A percentile compares a stretch with the other conserved stretches of the same genome.
phyloP scores from a whole-genome alignment of 2,888 invertebrate genomes.

The Empis livida region DNA sequence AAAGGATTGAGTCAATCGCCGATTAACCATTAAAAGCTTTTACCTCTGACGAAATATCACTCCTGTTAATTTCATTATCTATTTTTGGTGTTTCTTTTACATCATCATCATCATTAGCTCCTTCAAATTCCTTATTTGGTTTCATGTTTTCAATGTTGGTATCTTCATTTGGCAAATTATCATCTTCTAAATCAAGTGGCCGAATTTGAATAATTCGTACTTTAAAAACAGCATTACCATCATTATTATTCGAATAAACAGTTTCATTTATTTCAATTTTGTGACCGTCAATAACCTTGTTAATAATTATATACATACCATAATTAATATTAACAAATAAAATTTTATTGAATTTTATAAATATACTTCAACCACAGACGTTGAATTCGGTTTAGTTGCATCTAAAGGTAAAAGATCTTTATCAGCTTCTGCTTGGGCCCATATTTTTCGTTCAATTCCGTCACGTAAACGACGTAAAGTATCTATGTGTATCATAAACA shows the following conservation, averaged over 20 bases:
- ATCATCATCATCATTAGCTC: background rate
- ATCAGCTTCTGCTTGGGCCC: too few relatives aligned
- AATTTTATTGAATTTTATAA: too few relatives aligned
- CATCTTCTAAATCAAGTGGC: constrained; percentile 27
- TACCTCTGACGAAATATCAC: background rate
- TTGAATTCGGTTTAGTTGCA: too few relatives aligned
- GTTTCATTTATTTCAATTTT: constrained; percentile 44
- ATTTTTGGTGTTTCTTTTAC: background rate
- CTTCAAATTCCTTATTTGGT: too few relatives aligned
- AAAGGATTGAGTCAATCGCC: too few relatives aligned
- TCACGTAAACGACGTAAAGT: too few relatives aligned
- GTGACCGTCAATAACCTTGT: constrained; percentile 41
- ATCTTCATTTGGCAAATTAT: background rate
- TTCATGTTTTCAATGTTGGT: background rate
- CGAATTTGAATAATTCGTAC: constrained; percentile 40
- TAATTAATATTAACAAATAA: too few relatives aligned
- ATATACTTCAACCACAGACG: too few relatives aligned
- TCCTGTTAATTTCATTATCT: background rate
- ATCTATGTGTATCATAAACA: too few relatives aligned
- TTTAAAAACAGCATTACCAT: constrained; percentile 31
- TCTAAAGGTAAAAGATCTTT: too few relatives aligned
- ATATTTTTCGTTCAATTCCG: too few relatives aligned
- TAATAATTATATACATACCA: too few relatives aligned
- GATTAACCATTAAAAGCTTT: background rate
- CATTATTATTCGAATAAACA: constrained; percentile 35